Evolutionary conservation across 1,140 invertebrate species (phyloP), one percentile per base, ranked within the genome.

Genomic region (Lysiphlebus fabarum): DNA sequence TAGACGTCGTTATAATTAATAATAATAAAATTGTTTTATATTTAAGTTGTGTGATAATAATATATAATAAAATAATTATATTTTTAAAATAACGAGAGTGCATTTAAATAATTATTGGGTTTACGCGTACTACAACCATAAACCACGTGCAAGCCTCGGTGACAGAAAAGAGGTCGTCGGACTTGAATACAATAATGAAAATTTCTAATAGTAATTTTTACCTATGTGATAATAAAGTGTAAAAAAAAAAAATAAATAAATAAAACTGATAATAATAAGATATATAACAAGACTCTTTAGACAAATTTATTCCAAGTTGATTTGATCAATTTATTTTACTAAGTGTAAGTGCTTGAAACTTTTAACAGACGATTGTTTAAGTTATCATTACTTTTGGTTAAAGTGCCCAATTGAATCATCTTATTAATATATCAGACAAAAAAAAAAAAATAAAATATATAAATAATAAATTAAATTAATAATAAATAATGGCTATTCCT

Each of bases 401-500:
- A 7, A 40, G 38, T 40, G 38, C 10, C 4, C 17, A 26, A 26
- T 26, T 26, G 17, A 26, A 26, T 26, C 17, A 26, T 26, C 7
- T 8, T 11, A 40, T 40, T 40, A 2, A 40, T 8, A 1, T 40
- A 8, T 40, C 7, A 40, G 5, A 8, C 38, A 11, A 40, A 5
- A 40, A 2, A 8, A 7, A 40, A 11, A 1, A 40, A 8, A 38
- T n/a, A 55, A 54, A 42, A 53, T 56, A 37, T 58, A n/a, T n/a
- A n/a, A n/a, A n/a, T n/a, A n/a, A n/a, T 38, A 47, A 40, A 38
- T 8, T 42, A 49, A 26, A 26, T 26, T 26, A 2, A 26, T 26
- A 26, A 26, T 26, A 26, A 33, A 65, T 11, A 37, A 78, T 79
- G 76, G 76, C 76, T 10, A 74, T 75, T 45, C 75, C 76, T 4